Conservation (phyloP, 2,113 vertebrate species). For the Poeciliopsis prolifica region DNA sequence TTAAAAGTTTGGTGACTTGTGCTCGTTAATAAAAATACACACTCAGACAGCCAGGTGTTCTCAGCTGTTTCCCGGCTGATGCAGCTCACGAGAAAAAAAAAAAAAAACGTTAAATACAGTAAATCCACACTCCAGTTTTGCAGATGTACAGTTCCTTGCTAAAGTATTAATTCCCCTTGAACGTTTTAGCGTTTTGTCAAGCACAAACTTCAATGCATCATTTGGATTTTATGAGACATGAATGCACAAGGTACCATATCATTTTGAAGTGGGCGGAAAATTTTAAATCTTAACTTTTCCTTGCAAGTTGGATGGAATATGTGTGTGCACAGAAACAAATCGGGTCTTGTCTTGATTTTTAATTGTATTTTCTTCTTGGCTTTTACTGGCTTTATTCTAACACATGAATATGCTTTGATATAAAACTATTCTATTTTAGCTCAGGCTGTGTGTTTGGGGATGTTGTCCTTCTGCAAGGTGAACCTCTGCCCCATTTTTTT, state of each 20-base stretch:
- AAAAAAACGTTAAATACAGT: slow-evolving; percentile 5
- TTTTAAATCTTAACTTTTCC: no score
- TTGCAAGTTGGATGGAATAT: no score
- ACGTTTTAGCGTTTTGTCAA: background rate
- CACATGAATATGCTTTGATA: no score
- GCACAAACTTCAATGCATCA: background rate
- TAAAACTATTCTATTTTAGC: no score
- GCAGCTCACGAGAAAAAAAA: background rate
- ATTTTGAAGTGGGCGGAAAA: background rate
- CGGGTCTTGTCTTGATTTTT: no score
- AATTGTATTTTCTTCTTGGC: no score
- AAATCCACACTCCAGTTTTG: background rate
- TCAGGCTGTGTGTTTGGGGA: no score
- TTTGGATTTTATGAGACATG: background rate
- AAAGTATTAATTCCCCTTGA: background rate
- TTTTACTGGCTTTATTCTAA: no score
- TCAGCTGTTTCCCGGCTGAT: slow-evolving; percentile 56
- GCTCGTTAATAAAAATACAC: slow-evolving; percentile 76
- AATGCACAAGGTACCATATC: background rate
- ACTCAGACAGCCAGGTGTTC: slow-evolving; percentile 65
- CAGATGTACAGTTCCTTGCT: background rate
- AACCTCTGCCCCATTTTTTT: no score
- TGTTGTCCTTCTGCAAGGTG: no score
- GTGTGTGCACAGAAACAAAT: no score
- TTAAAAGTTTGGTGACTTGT: slow-evolving; percentile 81